phyloP scores from a whole-genome alignment of 1,140 invertebrate species.

The Solenopsis fugax region DNA sequence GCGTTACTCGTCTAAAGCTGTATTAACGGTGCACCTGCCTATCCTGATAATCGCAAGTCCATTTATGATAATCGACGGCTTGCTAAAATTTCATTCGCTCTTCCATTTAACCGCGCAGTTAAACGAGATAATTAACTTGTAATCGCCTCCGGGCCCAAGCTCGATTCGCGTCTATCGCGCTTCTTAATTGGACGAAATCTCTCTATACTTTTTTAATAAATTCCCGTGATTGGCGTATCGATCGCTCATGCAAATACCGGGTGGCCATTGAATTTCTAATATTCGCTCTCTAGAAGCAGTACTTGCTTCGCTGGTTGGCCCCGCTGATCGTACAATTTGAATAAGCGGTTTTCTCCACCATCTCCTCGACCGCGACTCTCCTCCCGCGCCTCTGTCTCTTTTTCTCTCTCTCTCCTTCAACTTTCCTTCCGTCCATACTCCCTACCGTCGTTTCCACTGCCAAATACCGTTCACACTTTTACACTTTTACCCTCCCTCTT shows the following conservation, averaged over 20 bases:
- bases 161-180: conserved; percentile 56
- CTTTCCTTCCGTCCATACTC: background rate
- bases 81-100: conserved; percentile 63
- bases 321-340: conserved; percentile 63
- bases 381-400: background rate
- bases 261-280: conserved; percentile 69
- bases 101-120: conserved; percentile 62
- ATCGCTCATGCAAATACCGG: conserved; percentile 68
- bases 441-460: conserved; percentile 47
- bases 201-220: conserved; percentile 67
- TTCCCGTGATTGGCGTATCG: conserved; percentile 56
- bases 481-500: conserved; percentile 62
- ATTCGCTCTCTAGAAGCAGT: conserved; percentile 35
- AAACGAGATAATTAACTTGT: conserved; percentile 65
- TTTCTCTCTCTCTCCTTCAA: background rate
- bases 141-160: conserved; percentile 35
- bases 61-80: conserved; percentile 65
- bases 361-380: background rate
- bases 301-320: conserved; percentile 1
- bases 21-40: conserved; percentile 54
- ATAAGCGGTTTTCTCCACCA: conserved; percentile 67
- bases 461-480: conserved; percentile 54
- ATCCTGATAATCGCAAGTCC: conserved; percentile 63
- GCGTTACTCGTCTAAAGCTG: conserved; percentile 51
- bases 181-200: conserved; percentile 64